These are phyloP conservation scores for Pitta sordida DNA, from an alignment of 2,113 vertebrate species.

Conservation along the genomic window DNA sequence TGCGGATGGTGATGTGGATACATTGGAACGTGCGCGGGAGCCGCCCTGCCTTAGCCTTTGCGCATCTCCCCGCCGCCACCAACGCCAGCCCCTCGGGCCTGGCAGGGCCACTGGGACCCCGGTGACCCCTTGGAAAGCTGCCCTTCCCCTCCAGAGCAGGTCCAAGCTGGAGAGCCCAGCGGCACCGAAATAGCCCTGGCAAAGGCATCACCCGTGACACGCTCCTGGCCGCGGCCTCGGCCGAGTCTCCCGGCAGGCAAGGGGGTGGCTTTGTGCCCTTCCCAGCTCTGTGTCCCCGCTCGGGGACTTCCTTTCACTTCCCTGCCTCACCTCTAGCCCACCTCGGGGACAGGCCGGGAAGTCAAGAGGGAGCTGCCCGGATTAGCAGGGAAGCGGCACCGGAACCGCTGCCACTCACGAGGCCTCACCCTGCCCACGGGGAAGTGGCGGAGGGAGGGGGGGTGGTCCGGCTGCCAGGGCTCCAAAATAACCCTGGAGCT, in stretches of 20 bases:
- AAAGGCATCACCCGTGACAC: background rate
- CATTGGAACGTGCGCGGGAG: conserved; percentile 62
- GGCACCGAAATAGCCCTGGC: background rate
- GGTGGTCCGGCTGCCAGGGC: background rate
- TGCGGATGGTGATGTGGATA: conserved; percentile 48
- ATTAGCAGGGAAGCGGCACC: background rate
- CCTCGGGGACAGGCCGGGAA: background rate
- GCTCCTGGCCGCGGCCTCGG: background rate
- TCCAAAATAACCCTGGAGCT: background rate
- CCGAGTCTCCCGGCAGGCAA: background rate
- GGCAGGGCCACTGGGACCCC: background rate
- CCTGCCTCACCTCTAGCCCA: background rate
- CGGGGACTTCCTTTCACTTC: background rate
- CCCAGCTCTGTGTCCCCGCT: background rate
- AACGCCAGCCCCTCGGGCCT: background rate
- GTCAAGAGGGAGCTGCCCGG: background rate
- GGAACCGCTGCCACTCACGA: background rate
- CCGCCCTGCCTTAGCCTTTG: conserved; percentile 27
- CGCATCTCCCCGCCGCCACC: background rate
- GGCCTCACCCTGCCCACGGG: background rate
- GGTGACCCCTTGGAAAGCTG: background rate
- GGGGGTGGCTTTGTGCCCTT: background rate
- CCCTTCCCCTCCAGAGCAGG: background rate
- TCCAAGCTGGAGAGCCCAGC: background rate
- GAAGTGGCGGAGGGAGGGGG: background rate